Percentiles rank a stretch among this genome's conserved stretches.
Conservation (phyloP, 1,140 invertebrate species). For the Drosophila quadrilineata region DNA sequence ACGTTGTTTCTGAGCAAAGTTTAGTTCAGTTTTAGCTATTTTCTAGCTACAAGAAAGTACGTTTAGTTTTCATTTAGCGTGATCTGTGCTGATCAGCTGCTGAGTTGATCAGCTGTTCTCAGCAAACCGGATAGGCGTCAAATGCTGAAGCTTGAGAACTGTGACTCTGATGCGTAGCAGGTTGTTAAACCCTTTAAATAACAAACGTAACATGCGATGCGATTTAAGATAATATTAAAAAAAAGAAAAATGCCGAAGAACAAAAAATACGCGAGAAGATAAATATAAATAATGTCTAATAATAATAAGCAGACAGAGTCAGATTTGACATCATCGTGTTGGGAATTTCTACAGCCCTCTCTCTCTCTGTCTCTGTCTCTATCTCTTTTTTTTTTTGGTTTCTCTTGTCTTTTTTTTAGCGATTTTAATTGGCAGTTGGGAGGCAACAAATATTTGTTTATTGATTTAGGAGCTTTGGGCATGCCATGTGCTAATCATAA, state of each 20-base stretch:
- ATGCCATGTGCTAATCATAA: conserved; percentile 20
- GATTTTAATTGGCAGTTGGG: conserved; percentile 37
- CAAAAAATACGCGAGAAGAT: too few relatives aligned
- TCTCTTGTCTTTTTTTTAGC: conserved; percentile 17
- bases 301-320: conserved; percentile 21
- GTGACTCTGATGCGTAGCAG: conserved; percentile 4
- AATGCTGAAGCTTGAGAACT: neutral
- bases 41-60: too few relatives aligned
- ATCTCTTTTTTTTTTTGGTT: neutral
- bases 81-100: too few relatives aligned
- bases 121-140: conserved; percentile 41
- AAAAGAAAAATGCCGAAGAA: too few relatives aligned
- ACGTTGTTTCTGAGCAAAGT: too few relatives aligned
- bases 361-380: neutral
- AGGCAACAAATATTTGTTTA: conserved; percentile 48
- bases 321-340: conserved; percentile 57
- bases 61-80: too few relatives aligned
- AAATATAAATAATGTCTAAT: conserved; percentile 23
- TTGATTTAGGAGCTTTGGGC: conserved; percentile 39
- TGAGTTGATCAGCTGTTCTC: conserved; percentile 16
- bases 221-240: neutral
- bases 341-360: conserved; percentile 12
- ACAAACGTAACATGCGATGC: conserved; percentile 16
- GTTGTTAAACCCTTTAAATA: conserved; percentile 50
- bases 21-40: too few relatives aligned